A percentile compares a stretch with the other conserved stretches of the same genome.
These are phyloP conservation scores for Cercocebus atys DNA, from an alignment of 2,113 vertebrate genomes.

Conservation along the genomic window DNA sequence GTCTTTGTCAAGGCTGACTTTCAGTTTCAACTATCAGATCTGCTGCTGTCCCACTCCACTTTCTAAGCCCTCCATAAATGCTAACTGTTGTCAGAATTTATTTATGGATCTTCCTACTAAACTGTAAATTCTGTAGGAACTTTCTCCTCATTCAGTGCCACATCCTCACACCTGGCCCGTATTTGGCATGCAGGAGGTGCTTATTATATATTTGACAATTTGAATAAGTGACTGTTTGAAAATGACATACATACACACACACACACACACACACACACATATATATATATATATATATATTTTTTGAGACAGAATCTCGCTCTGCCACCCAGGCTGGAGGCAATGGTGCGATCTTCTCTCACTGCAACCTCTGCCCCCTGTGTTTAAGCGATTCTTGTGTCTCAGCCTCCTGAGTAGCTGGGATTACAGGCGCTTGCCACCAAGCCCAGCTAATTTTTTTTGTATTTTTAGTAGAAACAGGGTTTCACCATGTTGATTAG, in stretches of 20 bases:
- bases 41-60: neutral
- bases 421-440: too few species aligned
- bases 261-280: accelerated
- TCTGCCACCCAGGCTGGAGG: too few species aligned
- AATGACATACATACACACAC: accelerated
- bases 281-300: too few species aligned
- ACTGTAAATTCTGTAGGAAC: neutral
- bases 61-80: too few species aligned
- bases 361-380: too few species aligned
- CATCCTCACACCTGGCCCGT: neutral
- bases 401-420: too few species aligned
- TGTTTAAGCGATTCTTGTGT: too few species aligned
- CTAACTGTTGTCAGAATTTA: neutral
- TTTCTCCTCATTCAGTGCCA: neutral
- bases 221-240: neutral
- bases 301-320: too few species aligned
- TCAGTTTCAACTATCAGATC: neutral
- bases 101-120: neutral
- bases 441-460: too few species aligned
- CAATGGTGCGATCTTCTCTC: too few species aligned
- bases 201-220: neutral
- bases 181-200: neutral
- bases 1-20: neutral
- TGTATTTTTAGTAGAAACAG: too few species aligned
- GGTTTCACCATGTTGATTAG: too few species aligned